A percentile compares a stretch with the other conserved stretches of the same genome.
These are phyloP conservation scores for Phortica variegata DNA, from an alignment of 1,140 invertebrate genomes.

Conservation along the genomic window DNA sequence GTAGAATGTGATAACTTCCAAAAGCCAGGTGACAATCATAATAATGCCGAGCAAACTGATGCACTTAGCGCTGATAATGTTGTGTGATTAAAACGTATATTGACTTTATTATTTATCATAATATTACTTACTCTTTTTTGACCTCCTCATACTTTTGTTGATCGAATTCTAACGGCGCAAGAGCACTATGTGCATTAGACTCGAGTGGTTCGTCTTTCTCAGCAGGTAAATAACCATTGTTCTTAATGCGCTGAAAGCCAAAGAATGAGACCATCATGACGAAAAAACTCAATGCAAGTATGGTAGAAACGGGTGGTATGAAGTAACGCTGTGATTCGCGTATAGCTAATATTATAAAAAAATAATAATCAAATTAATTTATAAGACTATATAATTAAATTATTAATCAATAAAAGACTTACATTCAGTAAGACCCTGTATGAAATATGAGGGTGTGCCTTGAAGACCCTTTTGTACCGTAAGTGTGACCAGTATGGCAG, in stretches of 20 bases:
- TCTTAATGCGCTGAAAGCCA: slow-evolving; percentile 48
- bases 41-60: slow-evolving; percentile 45
- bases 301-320: slow-evolving; percentile 47
- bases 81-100: neutral
- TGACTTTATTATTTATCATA: neutral
- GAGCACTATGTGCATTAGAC: neutral
- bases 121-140: slow-evolving; percentile 45
- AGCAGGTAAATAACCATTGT: slow-evolving; percentile 16
- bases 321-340: slow-evolving; percentile 50
- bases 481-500: slow-evolving; percentile 33
- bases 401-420: slow-evolving; percentile 10
- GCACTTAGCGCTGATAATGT: slow-evolving; percentile 39
- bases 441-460: slow-evolving; percentile 52
- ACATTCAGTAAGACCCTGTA: slow-evolving; percentile 50
- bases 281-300: slow-evolving; percentile 40
- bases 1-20: slow-evolving; percentile 53
- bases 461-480: slow-evolving; percentile 46
- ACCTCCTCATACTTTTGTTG: slow-evolving; percentile 45
- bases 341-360: no score
- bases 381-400: no score
- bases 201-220: slow-evolving; percentile 10
- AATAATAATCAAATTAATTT: no score
- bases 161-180: slow-evolving; percentile 24
- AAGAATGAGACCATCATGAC: slow-evolving; percentile 41
- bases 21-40: slow-evolving; percentile 45